These are phyloP conservation scores for Falco concolor DNA, from an alignment of 2,797 vertebrate species.

Conservation along the genomic window DNA sequence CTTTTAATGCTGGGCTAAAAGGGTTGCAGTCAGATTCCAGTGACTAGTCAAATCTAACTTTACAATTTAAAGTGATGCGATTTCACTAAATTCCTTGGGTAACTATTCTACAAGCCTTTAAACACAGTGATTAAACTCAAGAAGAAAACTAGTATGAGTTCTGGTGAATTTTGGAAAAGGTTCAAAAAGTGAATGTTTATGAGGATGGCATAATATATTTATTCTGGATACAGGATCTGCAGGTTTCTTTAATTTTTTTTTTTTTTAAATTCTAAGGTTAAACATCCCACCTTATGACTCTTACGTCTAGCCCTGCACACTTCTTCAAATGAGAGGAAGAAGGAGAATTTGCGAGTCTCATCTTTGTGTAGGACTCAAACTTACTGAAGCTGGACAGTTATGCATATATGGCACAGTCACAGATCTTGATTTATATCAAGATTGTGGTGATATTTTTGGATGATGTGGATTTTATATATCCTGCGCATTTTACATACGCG, in stretches of 20 bases:
- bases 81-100: background rate
- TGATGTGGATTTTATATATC: background rate
- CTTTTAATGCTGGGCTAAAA: background rate
- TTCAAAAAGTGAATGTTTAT: background rate
- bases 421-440: background rate
- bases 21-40: background rate
- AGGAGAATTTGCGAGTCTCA: background rate
- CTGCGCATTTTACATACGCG: background rate
- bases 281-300: background rate
- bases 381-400: background rate
- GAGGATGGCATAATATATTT: background rate
- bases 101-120: background rate
- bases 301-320: background rate
- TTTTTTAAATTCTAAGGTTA: background rate
- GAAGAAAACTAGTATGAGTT: background rate
- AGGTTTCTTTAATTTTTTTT: background rate
- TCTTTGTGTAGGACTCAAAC: background rate
- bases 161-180: background rate
- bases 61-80: background rate
- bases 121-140: background rate
- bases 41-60: background rate
- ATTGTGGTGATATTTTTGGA: background rate
- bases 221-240: background rate
- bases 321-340: background rate
- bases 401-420: background rate